Percentiles rank a stretch among this genome's conserved stretches.
Evolutionary conservation across 2,797 vertebrate genomes (phyloP).

Genomic region (Merluccius polli): DNA sequence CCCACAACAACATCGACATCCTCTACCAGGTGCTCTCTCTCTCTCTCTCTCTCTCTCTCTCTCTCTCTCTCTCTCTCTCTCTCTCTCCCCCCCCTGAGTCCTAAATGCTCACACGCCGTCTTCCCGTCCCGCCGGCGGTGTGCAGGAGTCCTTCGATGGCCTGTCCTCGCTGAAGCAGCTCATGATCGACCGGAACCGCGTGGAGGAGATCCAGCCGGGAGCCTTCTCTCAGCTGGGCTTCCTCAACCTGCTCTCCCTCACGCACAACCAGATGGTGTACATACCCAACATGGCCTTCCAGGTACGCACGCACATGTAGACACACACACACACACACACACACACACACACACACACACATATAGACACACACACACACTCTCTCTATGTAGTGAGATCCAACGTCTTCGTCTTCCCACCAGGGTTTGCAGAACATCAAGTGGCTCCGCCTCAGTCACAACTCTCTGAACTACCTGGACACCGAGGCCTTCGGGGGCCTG

Average conservation of each 20-base stretch:
- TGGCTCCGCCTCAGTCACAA: conserved; percentile 90
- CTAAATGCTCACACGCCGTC: no score
- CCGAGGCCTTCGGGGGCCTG: conserved; percentile 83
- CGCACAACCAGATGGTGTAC: conserved; percentile 86
- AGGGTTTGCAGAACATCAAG: conserved; percentile 83
- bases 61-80: no score
- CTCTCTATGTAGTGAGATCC: background rate
- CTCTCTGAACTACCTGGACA: conserved; percentile 83
- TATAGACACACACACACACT: background rate
- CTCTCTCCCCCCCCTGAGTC: no score
- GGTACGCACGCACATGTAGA: conserved; percentile 34
- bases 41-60: no score
- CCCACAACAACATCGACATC: conserved; percentile 79
- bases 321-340: background rate
- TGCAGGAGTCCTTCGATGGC: conserved; percentile 87
- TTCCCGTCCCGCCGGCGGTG: background rate
- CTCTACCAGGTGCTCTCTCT: conserved; percentile 77
- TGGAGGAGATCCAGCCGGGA: conserved; percentile 89
- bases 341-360: no score
- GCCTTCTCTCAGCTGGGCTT: conserved; percentile 85
- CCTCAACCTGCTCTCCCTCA: conserved; percentile 83
- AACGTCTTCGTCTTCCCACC: background rate
- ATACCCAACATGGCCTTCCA: conserved; percentile 93
- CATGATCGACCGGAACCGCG: conserved; percentile 77
- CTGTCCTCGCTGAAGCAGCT: conserved; percentile 85